A percentile compares a stretch with the other conserved stretches of the same genome.
phyloP scores from a whole-genome alignment of 1,140 invertebrate species.

The Reticulitermes speratus region DNA sequence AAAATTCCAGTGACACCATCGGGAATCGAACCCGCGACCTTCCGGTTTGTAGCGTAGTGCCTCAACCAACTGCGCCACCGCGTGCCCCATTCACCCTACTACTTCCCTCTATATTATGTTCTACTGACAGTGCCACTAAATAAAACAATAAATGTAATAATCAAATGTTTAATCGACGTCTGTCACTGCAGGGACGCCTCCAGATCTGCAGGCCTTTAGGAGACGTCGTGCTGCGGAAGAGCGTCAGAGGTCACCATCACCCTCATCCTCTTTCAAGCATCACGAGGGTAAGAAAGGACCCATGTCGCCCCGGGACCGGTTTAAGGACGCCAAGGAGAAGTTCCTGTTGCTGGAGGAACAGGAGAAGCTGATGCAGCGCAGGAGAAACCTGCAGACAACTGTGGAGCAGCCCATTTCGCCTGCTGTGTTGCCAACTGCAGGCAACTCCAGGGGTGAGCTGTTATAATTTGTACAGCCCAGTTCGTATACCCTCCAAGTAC shows the following conservation, averaged over 20 bases:
- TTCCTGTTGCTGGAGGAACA: constrained; percentile 65
- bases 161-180: background rate
- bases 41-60: too few species aligned
- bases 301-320: constrained; percentile 68
- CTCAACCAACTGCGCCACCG: too few species aligned
- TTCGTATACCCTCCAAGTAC: too few species aligned
- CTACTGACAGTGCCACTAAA: too few species aligned
- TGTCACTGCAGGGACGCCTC: background rate
- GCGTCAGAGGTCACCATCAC: constrained; percentile 28
- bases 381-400: background rate
- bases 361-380: constrained; percentile 27
- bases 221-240: constrained; percentile 1
- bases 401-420: background rate
- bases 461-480: too few species aligned
- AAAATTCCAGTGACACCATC: too few species aligned
- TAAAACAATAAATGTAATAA: too few species aligned
- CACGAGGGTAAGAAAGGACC: constrained; percentile 38
- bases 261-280: background rate
- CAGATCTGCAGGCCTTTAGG: background rate
- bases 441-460: background rate
- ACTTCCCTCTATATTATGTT: too few species aligned
- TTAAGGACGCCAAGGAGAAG: constrained; percentile 81
- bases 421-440: background rate
- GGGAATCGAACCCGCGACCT: too few species aligned
- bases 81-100: too few species aligned